Base-by-base conservation (phyloP, 2,113 vertebrate species). In the Tiliqua scincoides region DNA sequence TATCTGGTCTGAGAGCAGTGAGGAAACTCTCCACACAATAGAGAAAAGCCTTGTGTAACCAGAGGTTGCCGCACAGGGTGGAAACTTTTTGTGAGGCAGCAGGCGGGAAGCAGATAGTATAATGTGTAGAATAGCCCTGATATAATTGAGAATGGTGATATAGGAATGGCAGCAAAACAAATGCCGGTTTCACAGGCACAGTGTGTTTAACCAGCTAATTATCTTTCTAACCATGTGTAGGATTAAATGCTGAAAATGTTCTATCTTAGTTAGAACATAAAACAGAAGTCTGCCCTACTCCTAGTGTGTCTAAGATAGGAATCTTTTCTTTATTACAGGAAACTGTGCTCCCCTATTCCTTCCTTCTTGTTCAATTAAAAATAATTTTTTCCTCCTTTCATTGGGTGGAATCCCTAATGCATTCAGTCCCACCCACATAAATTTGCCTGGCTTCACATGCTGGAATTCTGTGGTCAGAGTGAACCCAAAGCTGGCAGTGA, bases 381-480 rank as follows among this genome's bases (percentile, higher is more conserved):
- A 83, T 89, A 32, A n/a, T n/a, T 87, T 82, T 77, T 52, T 18
- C 8, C 62, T 14, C 14, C n/a, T 63, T 87, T 57, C 4, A 0
- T 14, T 84, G 32, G 68, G 63, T 73, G 72, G 14, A 57, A 84
- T 71, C 85, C 59, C 77, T 86, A 59, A 89, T 83, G 65, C 0
- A 9, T 17, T 89, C n/a, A n/a, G 85, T 87, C 85, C 35, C 54
- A 37, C 59, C 87, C 84, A 14, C 86, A 25, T 23, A 68, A 82
- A 90, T 43, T 59, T 67, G 52, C 80, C 27, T 54, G 65, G 85
- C 83, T 3, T 84, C 79, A 40, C 25, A 32, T 84, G 6, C 77
- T 91, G 89, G 77, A 74, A 74, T 74, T 88, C 48, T 59, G 48
- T 61, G 74, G 25, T 89, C 54, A 73, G 65, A 72, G 15, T 62